Conservation (phyloP, 2,797 vertebrate species). For the Gadopsis marmoratus region DNA sequence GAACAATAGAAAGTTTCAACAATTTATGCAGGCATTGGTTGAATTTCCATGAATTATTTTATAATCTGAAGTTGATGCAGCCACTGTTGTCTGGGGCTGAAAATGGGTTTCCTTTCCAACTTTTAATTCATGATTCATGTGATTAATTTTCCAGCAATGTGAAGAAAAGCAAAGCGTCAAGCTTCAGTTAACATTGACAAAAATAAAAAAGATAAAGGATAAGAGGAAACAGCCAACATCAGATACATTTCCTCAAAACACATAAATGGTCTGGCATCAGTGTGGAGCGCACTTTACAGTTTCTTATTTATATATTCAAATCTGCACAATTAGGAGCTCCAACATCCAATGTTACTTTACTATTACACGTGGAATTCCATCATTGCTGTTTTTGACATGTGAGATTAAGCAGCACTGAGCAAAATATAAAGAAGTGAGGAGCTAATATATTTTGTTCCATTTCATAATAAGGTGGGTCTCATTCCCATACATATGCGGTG, state of each 20-base stretch:
- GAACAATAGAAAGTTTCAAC: background rate
- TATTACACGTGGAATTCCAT: background rate
- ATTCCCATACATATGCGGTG: conserved; percentile 58
- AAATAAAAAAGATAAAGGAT: background rate
- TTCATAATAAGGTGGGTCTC: conserved; percentile 62
- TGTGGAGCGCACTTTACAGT: background rate
- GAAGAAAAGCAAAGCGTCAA: background rate
- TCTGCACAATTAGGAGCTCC: background rate
- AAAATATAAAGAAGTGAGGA: conserved; percentile 17
- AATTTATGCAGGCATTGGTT: background rate
- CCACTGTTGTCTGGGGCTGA: background rate
- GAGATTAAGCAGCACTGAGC: conserved; percentile 5
- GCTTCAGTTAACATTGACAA: background rate
- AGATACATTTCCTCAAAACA: background rate
- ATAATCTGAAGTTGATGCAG: background rate
- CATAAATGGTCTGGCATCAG: background rate
- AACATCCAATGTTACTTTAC: background rate
- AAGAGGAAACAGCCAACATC: background rate
- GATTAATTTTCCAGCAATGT: background rate
- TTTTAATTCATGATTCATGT: background rate
- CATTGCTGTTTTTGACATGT: conserved; percentile 21
- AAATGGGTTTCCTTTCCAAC: background rate
- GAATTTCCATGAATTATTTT: background rate
- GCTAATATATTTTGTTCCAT: conserved; percentile 55
- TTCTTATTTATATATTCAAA: background rate